phyloP scores from a whole-genome alignment of 2,113 vertebrate genomes.

The Sciurus niger region DNA sequence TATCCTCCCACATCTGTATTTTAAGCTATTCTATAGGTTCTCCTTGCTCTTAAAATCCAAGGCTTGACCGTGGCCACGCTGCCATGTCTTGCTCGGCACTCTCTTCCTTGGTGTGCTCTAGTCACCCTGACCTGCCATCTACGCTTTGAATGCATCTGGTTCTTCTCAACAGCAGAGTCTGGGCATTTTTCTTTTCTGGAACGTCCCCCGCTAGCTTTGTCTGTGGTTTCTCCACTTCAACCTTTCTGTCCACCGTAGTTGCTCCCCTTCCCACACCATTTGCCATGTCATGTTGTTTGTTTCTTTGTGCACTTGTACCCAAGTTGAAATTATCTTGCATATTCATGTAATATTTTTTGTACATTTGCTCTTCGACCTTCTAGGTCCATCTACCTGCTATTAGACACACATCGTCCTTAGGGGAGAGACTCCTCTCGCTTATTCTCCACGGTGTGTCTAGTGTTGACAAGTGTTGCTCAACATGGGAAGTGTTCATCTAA shows the following conservation, averaged over 20 bases:
- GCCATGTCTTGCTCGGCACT: background rate
- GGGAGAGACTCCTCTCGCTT: background rate
- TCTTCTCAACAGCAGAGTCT: background rate
- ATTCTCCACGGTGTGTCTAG: background rate
- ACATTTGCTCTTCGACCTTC: background rate
- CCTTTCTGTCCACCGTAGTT: constrained; percentile 10
- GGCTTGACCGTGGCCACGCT: background rate
- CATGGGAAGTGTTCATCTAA: background rate
- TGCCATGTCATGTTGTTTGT: background rate
- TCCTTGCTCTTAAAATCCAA: background rate
- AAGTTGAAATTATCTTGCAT: background rate
- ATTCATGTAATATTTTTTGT: background rate
- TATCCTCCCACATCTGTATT: background rate
- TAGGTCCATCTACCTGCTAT: background rate
- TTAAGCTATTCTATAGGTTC: background rate
- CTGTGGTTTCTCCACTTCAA: background rate
- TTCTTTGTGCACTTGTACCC: background rate
- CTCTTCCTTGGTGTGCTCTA: background rate
- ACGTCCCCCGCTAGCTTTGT: background rate
- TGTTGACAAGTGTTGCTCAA: background rate
- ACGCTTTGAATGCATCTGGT: background rate
- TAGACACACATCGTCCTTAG: background rate
- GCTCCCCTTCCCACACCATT: background rate
- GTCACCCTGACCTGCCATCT: too few relatives aligned
- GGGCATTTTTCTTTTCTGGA: background rate